Evolutionary conservation across 2,797 vertebrate species (phyloP).

Genomic region (Acipenser oxyrinchus): DNA sequence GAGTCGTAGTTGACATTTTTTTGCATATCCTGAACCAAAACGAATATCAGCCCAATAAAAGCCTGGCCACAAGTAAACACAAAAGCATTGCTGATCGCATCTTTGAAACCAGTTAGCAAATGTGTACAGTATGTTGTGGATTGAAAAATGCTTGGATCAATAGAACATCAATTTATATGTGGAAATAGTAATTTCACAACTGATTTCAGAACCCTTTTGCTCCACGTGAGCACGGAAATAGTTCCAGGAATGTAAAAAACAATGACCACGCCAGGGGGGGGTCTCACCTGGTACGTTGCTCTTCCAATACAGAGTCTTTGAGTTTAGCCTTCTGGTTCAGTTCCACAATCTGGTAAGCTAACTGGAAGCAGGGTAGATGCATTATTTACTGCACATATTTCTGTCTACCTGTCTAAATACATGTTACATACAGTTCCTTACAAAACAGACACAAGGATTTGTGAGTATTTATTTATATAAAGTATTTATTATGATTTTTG

Average conservation of each 20-base stretch:
- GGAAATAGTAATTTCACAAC: background rate
- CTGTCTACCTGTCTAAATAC: too few relatives aligned
- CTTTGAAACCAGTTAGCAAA: too few relatives aligned
- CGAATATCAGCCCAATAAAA: too few relatives aligned
- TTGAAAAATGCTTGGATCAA: background rate
- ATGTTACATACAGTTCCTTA: background rate
- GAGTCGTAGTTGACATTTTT: too few relatives aligned
- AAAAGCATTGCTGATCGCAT: too few relatives aligned
- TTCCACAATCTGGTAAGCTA: conserved; percentile 68
- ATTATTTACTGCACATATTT: background rate
- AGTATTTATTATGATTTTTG: background rate
- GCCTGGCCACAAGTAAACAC: too few relatives aligned
- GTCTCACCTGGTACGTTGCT: conserved; percentile 56
- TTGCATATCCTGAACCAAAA: too few relatives aligned
- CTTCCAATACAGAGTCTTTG: conserved; percentile 50
- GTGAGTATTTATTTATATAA: too few relatives aligned
- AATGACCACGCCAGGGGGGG: too few relatives aligned
- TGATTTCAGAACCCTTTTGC: background rate
- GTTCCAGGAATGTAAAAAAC: too few relatives aligned
- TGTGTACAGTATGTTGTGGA: background rate
- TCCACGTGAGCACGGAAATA: background rate
- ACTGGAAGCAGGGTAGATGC: conserved; percentile 37
- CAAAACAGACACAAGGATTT: background rate
- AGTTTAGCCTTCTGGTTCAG: conserved; percentile 49
- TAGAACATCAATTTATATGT: too few relatives aligned